phyloP scores from a whole-genome alignment of 2,113 vertebrate species.

The Peromyscus californicus region DNA sequence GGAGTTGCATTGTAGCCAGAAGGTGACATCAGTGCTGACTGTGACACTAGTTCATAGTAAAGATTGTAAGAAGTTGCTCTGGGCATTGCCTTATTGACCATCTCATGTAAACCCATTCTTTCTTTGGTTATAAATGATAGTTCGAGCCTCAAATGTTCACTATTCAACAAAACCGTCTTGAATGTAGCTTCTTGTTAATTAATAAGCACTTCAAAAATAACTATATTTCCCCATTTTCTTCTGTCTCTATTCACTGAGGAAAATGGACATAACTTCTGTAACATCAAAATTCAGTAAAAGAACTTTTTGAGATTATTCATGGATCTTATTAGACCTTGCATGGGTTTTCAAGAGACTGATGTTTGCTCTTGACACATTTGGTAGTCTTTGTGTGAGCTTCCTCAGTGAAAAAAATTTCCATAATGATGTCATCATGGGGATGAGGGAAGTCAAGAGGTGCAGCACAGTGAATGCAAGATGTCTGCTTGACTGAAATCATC shows the following conservation, averaged over 20 bases:
- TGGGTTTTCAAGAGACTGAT: slow-evolving; percentile 34
- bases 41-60: background rate
- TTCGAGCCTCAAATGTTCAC: background rate
- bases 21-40: background rate
- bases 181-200: slow-evolving; percentile 6
- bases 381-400: slow-evolving; percentile 27
- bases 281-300: slow-evolving; percentile 28
- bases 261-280: background rate
- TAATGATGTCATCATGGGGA: background rate
- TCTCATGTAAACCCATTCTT: background rate
- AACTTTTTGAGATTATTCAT: background rate
- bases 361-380: slow-evolving; percentile 39
- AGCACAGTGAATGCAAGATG: slow-evolving; percentile 9
- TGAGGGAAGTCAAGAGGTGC: slow-evolving; percentile 41
- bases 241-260: background rate
- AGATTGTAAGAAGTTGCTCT: background rate
- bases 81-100: background rate
- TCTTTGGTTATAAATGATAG: background rate
- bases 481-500: slow-evolving; percentile 30
- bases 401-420: slow-evolving; percentile 11
- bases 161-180: background rate
- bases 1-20: background rate
- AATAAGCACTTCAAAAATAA: slow-evolving; percentile 38
- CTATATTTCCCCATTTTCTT: background rate
- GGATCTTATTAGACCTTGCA: slow-evolving; percentile 1